Evolutionary conservation across 2,888 invertebrate genomes (phyloP), one percentile per base, ranked within the genome.

Genomic region (Ephialtes manifestator): DNA sequence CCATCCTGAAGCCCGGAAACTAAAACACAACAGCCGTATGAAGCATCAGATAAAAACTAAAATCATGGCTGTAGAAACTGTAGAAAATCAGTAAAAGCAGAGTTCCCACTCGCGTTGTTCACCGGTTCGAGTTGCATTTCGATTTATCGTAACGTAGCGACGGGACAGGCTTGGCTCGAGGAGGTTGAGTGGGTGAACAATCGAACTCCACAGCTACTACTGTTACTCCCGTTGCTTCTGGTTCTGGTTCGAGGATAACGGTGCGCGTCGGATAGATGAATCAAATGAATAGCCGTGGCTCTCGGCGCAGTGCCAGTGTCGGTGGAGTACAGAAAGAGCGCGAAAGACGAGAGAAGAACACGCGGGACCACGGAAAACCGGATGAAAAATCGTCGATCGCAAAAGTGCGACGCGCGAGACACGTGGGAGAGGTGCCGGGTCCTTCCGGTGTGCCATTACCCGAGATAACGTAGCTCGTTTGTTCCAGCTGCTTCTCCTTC

Each of bases 401-500:
- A 31, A 71, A 80, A 82, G 68, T 76, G 82, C 75, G 85, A 76
- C 75, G 74, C 76, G 75, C 65, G 31, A 78, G 68, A 71, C 78
- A 51, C 70, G 48, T 5, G 35, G n/a, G 10, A 20, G 71, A 72
- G 78, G 60, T 72, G 68, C 58, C 65, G 80, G 90, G 89, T 90
- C 89, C 89, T 90, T 90, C 91, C 90, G 90, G 88, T 63, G 84
- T 86, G 89, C 90, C 90, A 90, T 90, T 90, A 91, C 86, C 88
- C 87, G 74, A 85, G 90, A 90, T 90, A 90, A 88, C 86, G 89
- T 87, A 80, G 81, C 88, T 89, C 90, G 89, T 90, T 90, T 90
- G 88, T 90, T 88, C 88, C 58, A 80, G 72, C 80, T 72, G 84
- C 75, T 79, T 67, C 80, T 67, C 82, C 75, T 79, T 75, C 67